A percentile compares a stretch with the other conserved stretches of the same genome.
These are phyloP conservation scores for Acanthurus leucopareius DNA, from an alignment of 2,797 vertebrate genomes.

Conservation along the genomic window DNA sequence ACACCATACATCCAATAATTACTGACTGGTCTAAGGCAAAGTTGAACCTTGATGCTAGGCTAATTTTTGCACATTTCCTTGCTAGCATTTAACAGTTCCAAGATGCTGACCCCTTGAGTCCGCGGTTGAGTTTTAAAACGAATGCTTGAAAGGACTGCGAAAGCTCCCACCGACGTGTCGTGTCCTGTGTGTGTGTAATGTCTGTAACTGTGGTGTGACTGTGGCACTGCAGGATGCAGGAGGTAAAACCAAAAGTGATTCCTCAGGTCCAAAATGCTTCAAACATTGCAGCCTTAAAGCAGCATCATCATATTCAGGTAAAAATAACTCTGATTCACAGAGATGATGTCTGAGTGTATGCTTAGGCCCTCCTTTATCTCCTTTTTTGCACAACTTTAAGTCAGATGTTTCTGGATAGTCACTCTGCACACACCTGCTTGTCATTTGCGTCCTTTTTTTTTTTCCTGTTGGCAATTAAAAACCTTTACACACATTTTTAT, in stretches of 20 bases:
- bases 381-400: neutral
- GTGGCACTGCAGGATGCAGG: slow-evolving; percentile 22
- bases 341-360: neutral
- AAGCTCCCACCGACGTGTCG: slow-evolving; percentile 14
- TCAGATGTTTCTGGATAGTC: neutral
- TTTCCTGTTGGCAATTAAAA: slow-evolving; percentile 18
- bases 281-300: neutral
- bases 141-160: slow-evolving; percentile 27
- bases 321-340: slow-evolving; percentile 9
- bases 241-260: slow-evolving; percentile 9
- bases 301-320: slow-evolving; percentile 4
- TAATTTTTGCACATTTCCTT: slow-evolving; percentile 30
- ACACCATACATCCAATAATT: slow-evolving; percentile 37
- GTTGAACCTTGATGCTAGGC: slow-evolving; percentile 32
- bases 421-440: slow-evolving; percentile 11
- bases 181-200: slow-evolving; percentile 10
- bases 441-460: slow-evolving; percentile 16
- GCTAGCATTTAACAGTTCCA: slow-evolving; percentile 28
- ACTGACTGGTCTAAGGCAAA: slow-evolving; percentile 59
- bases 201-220: slow-evolving; percentile 24
- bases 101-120: slow-evolving; percentile 15
- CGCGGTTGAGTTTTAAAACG: slow-evolving; percentile 53
- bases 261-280: slow-evolving; percentile 9
- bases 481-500: slow-evolving; percentile 7
- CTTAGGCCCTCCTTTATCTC: neutral